Evolutionary conservation across 1,140 invertebrate genomes (phyloP).

Genomic region (Cydia strobilella): DNA sequence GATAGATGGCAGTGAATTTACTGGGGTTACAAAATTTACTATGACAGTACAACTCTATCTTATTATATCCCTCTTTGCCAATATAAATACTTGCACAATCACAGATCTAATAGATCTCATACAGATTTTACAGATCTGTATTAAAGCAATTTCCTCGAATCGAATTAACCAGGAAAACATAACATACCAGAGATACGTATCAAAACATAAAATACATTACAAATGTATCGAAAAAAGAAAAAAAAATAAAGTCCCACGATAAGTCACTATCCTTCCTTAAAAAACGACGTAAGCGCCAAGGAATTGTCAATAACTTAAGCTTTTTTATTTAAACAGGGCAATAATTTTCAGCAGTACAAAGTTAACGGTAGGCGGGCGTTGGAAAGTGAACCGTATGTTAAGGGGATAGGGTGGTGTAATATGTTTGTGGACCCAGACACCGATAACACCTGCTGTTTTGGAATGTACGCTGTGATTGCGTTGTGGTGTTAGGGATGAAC

Average conservation of each 20-base stretch:
- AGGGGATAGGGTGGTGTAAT: neutral
- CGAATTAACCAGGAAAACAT: neutral
- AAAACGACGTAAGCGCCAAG: neutral
- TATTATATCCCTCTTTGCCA: too few species aligned
- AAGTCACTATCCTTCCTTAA: neutral
- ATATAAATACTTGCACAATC: too few species aligned
- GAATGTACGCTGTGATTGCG: conserved; percentile 4
- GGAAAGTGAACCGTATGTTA: neutral
- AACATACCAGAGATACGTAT: conserved; percentile 9
- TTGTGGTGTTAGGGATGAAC: neutral
- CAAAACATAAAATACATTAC: conserved; percentile 11
- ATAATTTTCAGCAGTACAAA: neutral
- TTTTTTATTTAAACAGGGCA: neutral
- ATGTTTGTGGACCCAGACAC: neutral
- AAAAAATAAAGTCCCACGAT: neutral
- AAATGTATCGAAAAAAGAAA: neutral
- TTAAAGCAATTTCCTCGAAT: neutral
- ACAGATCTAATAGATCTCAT: too few species aligned
- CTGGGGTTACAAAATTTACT: too few species aligned
- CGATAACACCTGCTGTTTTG: conserved; percentile 13
- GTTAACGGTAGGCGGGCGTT: neutral
- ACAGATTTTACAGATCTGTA: neutral
- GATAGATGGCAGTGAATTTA: too few species aligned
- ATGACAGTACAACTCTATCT: too few species aligned
- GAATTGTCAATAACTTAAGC: neutral